These are phyloP conservation scores for Macaria notata DNA, from an alignment of 2,888 invertebrate species.

Conservation along the genomic window DNA sequence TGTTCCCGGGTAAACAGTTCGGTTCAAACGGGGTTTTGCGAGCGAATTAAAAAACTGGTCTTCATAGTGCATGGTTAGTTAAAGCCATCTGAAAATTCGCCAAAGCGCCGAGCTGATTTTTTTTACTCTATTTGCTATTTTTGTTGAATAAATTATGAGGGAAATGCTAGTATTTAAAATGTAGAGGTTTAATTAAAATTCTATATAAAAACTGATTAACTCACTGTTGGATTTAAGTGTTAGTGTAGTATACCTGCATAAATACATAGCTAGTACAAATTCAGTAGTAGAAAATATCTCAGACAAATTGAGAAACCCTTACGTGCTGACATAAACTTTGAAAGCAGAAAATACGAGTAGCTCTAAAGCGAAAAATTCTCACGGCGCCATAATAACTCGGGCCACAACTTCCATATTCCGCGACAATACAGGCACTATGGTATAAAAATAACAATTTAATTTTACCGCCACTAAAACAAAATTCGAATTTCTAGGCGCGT, in stretches of 20 bases:
- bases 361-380: conserved; percentile 1
- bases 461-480: conserved; percentile 32
- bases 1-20: conserved; percentile 56
- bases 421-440: conserved; percentile 24
- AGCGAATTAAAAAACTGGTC: conserved; percentile 19
- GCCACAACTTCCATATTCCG: conserved; percentile 8
- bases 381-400: conserved; percentile 5
- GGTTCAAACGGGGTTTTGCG: conserved; percentile 42
- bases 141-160: too few species aligned
- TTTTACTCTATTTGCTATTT: neutral
- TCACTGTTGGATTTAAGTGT: too few species aligned
- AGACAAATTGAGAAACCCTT: too few species aligned
- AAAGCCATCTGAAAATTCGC: conserved; percentile 5
- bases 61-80: conserved; percentile 17
- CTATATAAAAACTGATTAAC: too few species aligned
- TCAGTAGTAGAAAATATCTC: too few species aligned
- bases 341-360: too few species aligned
- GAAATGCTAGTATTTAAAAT: too few species aligned
- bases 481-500: conserved; percentile 32
- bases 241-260: too few species aligned
- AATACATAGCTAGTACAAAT: too few species aligned
- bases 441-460: conserved; percentile 36
- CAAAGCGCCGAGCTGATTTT: neutral
- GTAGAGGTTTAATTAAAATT: too few species aligned
- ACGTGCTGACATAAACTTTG: too few species aligned